Percentiles rank a stretch among this genome's conserved stretches.
These are phyloP conservation scores for Drosophila fulvimacula DNA, from an alignment of 2,888 invertebrate species.

Conservation along the genomic window DNA sequence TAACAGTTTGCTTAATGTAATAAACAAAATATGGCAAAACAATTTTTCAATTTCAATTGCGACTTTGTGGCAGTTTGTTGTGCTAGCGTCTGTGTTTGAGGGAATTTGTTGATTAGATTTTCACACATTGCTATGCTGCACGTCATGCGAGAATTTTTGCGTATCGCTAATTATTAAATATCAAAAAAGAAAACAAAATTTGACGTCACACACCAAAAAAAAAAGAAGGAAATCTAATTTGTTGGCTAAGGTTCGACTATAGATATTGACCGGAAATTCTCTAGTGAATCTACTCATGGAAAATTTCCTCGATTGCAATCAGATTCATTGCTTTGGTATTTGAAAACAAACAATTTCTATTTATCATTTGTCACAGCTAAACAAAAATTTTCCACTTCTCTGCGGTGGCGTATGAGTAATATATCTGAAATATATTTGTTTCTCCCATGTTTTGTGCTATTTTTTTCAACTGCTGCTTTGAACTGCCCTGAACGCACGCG, in stretches of 20 bases:
- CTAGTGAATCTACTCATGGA: conserved; percentile 15
- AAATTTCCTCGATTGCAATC: conserved; percentile 2
- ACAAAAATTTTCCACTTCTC: conserved; percentile 35
- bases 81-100: conserved; percentile 9
- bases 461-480: conserved; percentile 25
- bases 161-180: conserved; percentile 52
- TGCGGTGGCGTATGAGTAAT: conserved; percentile 55
- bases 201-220: conserved; percentile 35
- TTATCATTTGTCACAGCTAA: conserved; percentile 42
- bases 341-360: conserved; percentile 20
- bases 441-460: conserved; percentile 10
- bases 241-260: conserved; percentile 49
- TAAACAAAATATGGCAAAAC: neutral
- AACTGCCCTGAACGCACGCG: conserved; percentile 29
- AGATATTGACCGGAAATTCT: conserved; percentile 14
- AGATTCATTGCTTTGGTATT: conserved; percentile 31
- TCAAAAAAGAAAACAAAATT: conserved; percentile 8
- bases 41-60: conserved; percentile 42
- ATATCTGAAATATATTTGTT: conserved; percentile 11
- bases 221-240: conserved; percentile 8
- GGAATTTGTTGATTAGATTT: conserved; percentile 55
- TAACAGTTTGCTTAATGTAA: conserved; percentile 20
- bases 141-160: conserved; percentile 40
- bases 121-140: conserved; percentile 52
- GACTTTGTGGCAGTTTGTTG: conserved; percentile 38